These are phyloP conservation scores for Netta rufina DNA, from an alignment of 2,797 vertebrate genomes.

Conservation along the genomic window DNA sequence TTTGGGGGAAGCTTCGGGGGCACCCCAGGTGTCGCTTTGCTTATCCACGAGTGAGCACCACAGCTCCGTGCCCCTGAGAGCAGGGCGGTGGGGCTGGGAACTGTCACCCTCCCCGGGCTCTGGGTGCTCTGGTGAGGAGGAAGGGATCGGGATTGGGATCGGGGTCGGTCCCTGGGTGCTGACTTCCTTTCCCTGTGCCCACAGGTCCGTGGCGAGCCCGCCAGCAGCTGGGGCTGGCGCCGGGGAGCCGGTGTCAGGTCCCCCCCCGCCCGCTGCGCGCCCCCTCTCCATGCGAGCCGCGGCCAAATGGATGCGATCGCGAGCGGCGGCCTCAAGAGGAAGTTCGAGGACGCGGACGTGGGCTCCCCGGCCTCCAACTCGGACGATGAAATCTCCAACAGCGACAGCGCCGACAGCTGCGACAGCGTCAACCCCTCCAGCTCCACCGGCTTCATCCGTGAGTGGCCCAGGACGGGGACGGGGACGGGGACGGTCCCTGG, in stretches of 20 bases:
- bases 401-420: constrained; percentile 95
- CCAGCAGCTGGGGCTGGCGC: constrained; percentile 1
- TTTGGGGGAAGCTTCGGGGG: not conserved
- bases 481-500: not conserved
- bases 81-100: not conserved
- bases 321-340: constrained; percentile 89
- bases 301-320: constrained; percentile 92
- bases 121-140: not conserved
- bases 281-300: constrained; percentile 75
- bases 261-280: not conserved
- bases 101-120: not conserved
- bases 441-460: constrained; percentile 87
- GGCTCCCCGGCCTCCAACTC: constrained; percentile 90
- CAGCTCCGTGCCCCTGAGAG: not conserved
- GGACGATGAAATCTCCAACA: constrained; percentile 95
- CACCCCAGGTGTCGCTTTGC: too few relatives aligned
- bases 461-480: constrained; percentile 49
- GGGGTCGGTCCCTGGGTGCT: not conserved
- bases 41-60: too few relatives aligned
- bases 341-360: constrained; percentile 92
- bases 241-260: not conserved
- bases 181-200: not conserved
- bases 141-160: not conserved
- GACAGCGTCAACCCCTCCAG: constrained; percentile 93
- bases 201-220: constrained; percentile 34